These are phyloP conservation scores for Pterocles orientalis DNA, from an alignment of 2,113 vertebrate species.

Conservation along the genomic window DNA sequence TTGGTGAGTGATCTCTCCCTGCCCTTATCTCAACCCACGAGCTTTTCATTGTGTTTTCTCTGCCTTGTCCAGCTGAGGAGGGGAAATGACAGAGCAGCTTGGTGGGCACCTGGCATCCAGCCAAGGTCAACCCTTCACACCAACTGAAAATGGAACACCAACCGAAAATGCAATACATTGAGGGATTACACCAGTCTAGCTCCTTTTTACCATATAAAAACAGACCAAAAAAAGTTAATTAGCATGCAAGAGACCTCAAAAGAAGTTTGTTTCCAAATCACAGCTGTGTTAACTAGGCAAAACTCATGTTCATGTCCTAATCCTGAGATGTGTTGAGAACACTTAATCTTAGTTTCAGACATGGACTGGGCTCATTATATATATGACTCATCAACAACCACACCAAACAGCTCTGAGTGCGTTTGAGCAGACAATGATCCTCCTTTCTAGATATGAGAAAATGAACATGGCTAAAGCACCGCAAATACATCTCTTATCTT, in stretches of 20 bases:
- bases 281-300: neutral
- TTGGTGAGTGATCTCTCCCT: too few relatives aligned
- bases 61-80: neutral
- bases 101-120: neutral
- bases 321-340: neutral
- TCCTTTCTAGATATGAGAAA: neutral
- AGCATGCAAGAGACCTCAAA: neutral
- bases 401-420: accelerated
- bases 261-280: neutral
- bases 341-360: neutral
- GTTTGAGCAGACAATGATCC: neutral
- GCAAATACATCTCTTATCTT: neutral
- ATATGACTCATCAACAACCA: neutral
- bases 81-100: accelerated
- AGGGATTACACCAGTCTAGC: neutral
- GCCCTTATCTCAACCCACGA: neutral
- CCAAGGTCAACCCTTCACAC: neutral
- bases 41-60: neutral
- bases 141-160: neutral
- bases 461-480: neutral
- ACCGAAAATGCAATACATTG: neutral
- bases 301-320: neutral
- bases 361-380: neutral
- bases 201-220: neutral
- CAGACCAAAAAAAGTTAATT: neutral